phyloP scores from a whole-genome alignment of 2,888 invertebrate species.

The Drosophila diplacantha region DNA sequence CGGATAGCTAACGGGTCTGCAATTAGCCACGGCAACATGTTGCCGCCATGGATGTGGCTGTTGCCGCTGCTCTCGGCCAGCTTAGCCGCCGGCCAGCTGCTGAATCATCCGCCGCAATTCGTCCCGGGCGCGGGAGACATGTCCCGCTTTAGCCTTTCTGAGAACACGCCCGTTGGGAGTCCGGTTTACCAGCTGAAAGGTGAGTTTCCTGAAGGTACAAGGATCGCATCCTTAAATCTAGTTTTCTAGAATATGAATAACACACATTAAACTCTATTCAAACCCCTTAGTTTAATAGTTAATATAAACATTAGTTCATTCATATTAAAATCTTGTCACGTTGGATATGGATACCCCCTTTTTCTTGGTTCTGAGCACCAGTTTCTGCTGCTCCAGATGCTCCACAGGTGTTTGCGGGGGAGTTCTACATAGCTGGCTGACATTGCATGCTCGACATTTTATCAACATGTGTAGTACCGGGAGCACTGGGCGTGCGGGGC shows the following conservation, averaged over 20 bases:
- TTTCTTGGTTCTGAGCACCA: neutral
- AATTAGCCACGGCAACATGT: slow-evolving; percentile 66
- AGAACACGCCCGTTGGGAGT: slow-evolving; percentile 86
- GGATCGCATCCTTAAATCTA: no score
- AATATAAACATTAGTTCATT: neutral
- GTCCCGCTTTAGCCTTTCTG: slow-evolving; percentile 85
- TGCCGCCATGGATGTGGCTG: slow-evolving; percentile 45
- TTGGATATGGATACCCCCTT: neutral
- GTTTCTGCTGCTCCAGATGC: slow-evolving; percentile 7
- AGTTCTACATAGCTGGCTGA: slow-evolving; percentile 17
- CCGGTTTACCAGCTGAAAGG: slow-evolving; percentile 87
- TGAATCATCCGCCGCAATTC: slow-evolving; percentile 87
- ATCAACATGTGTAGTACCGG: slow-evolving; percentile 34
- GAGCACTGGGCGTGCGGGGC: slow-evolving; percentile 7
- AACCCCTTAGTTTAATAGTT: neutral
- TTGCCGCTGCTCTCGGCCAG: slow-evolving; percentile 38
- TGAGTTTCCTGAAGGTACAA: slow-evolving; percentile 64
- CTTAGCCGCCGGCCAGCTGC: slow-evolving; percentile 78
- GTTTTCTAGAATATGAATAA: neutral
- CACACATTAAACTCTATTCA: neutral
- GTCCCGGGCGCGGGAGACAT: slow-evolving; percentile 86
- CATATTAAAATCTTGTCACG: neutral
- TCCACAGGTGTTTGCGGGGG: neutral
- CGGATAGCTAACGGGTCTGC: slow-evolving; percentile 55
- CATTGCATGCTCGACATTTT: slow-evolving; percentile 40